Conservation (phyloP, 1,140 invertebrate genomes). For the Lepidurus couesii region DNA sequence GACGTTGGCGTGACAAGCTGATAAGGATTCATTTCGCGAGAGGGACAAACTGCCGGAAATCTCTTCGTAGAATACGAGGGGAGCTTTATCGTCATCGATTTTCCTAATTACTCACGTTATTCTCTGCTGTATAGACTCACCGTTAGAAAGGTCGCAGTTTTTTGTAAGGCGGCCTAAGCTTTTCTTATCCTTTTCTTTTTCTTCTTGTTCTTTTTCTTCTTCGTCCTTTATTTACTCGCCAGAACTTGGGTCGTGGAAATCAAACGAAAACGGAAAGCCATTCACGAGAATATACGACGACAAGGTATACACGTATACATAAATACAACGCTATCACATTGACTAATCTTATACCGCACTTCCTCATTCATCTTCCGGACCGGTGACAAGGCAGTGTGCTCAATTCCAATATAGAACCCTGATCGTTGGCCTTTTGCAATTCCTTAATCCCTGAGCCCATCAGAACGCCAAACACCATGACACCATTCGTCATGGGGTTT, state of each 20-base stretch:
- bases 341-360: too few relatives aligned
- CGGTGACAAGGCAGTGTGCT: too few relatives aligned
- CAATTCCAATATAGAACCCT: too few relatives aligned
- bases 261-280: background rate
- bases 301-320: background rate
- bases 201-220: background rate
- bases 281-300: background rate
- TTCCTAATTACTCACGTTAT: conserved; percentile 1
- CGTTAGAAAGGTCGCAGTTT: background rate
- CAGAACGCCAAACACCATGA: too few relatives aligned
- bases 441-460: too few relatives aligned
- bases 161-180: background rate
- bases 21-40: conserved; percentile 5
- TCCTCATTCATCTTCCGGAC: too few relatives aligned
- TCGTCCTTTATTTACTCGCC: background rate
- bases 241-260: background rate
- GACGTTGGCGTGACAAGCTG: background rate
- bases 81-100: background rate
- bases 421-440: too few relatives aligned
- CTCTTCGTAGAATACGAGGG: background rate
- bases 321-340: background rate
- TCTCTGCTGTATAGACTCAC: background rate
- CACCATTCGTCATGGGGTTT: too few relatives aligned
- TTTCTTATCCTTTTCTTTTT: background rate
- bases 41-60: background rate